Evolutionary conservation across 2,797 vertebrate species (phyloP).

Genomic region (Acestrorhynchus altus): DNA sequence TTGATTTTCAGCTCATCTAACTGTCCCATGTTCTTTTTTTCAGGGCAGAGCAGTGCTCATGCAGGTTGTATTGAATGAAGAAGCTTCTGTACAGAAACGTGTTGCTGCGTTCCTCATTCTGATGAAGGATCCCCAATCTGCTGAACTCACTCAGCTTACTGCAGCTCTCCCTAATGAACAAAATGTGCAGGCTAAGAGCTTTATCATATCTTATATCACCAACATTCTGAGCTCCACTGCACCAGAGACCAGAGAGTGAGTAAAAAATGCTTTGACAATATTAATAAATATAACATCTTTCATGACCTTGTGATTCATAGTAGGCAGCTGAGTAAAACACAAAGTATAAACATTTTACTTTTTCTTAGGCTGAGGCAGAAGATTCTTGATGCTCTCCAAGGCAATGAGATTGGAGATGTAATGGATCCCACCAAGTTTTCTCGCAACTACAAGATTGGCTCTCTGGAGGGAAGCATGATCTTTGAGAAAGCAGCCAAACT

Average conservation of each 20-base stretch:
- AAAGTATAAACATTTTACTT: too few relatives aligned
- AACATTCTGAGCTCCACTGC: constrained; percentile 88
- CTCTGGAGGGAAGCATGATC: constrained; percentile 87
- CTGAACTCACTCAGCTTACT: constrained; percentile 77
- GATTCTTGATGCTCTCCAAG: constrained; percentile 81
- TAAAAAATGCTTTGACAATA: not conserved
- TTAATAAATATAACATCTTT: too few relatives aligned
- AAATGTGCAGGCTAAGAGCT: constrained; percentile 87
- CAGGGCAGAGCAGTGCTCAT: constrained; percentile 83
- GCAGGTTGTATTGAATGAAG: constrained; percentile 76
- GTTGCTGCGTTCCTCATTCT: constrained; percentile 91
- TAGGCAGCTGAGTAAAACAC: too few relatives aligned
- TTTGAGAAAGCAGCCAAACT: constrained; percentile 86
- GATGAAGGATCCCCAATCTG: constrained; percentile 84
- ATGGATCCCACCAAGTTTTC: constrained; percentile 86
- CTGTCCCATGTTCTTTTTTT: constrained; percentile 28
- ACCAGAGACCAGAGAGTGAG: constrained; percentile 77
- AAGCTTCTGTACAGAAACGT: constrained; percentile 84
- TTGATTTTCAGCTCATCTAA: not conserved
- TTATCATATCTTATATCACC: constrained; percentile 87
- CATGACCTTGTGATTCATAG: too few relatives aligned
- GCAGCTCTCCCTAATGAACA: constrained; percentile 76
- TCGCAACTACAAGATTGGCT: constrained; percentile 84
- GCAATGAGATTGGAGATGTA: constrained; percentile 75
- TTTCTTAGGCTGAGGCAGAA: constrained; percentile 80